Conservation (phyloP, 2,113 vertebrate genomes). For the Coptodon bakossiorum region DNA sequence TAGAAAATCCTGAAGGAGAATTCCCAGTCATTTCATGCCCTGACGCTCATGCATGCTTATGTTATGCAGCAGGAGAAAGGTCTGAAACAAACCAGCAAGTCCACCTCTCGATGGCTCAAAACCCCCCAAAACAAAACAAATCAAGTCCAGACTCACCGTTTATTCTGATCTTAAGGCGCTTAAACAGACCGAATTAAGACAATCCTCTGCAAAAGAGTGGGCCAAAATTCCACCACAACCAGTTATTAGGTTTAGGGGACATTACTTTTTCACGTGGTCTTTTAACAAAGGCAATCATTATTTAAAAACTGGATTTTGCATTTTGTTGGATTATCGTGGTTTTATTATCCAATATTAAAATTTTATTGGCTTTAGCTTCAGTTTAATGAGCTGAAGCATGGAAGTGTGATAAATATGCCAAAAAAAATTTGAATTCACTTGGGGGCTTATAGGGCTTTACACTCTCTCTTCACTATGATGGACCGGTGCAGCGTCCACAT, state of each 20-base stretch:
- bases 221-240: not conserved
- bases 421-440: not conserved
- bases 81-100: not conserved
- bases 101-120: not conserved
- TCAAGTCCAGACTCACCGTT: not conserved
- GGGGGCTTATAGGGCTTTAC: not conserved
- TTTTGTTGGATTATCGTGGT: not conserved
- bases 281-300: not conserved
- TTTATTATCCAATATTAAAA: not conserved
- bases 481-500: not conserved
- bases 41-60: not conserved
- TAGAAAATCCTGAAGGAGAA: not conserved
- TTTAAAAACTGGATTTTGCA: not conserved
- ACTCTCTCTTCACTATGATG: not conserved
- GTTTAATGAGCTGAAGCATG: not conserved
- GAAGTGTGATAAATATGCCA: not conserved
- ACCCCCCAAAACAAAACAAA: rapidly evolving
- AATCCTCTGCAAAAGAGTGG: not conserved
- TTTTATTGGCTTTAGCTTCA: not conserved
- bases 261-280: not conserved
- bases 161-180: not conserved
- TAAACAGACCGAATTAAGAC: not conserved
- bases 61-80: not conserved
- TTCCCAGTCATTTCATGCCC: not conserved
- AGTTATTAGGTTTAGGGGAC: not conserved